These are phyloP conservation scores for Megalopta genalis DNA, from an alignment of 1,140 invertebrate genomes.

Conservation along the genomic window DNA sequence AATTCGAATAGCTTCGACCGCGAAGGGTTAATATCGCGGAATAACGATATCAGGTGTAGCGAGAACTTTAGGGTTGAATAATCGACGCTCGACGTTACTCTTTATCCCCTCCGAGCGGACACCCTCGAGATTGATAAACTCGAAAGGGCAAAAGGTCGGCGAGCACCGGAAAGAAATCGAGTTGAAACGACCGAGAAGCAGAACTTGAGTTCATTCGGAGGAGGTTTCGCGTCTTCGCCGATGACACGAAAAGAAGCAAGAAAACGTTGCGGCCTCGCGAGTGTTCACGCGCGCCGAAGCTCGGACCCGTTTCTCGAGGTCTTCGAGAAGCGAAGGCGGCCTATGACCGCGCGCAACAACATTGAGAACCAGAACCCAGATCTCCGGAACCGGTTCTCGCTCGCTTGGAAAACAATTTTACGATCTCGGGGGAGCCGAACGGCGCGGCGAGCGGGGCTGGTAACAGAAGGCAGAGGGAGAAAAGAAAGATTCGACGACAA, in stretches of 20 bases:
- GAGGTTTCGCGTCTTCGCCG: neutral
- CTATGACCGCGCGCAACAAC: conserved; percentile 78
- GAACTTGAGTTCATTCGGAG: conserved; percentile 29
- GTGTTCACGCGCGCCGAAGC: neutral
- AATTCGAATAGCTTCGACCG: no score
- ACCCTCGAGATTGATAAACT: no score
- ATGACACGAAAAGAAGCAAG: conserved; percentile 20
- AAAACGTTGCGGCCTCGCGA: conserved; percentile 25
- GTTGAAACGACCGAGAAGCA: neutral
- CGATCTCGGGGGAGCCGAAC: conserved; percentile 65
- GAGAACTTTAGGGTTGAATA: no score
- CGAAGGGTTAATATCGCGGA: no score
- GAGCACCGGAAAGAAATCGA: no score
- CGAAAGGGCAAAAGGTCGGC: no score
- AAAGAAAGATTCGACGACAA: conserved; percentile 24
- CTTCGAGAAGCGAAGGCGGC: conserved; percentile 70
- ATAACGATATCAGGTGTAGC: no score
- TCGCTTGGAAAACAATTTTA: conserved; percentile 77
- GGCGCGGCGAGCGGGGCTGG: neutral
- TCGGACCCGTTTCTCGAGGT: conserved; percentile 43
- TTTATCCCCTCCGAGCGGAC: no score
- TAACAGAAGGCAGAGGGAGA: conserved; percentile 19
- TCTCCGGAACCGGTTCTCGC: conserved; percentile 72
- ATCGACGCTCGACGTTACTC: no score
- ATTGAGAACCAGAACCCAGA: conserved; percentile 76